A percentile compares a stretch with the other conserved stretches of the same genome.
phyloP scores from a whole-genome alignment of 2,888 invertebrate genomes.

The Pasiphila rectangulata region DNA sequence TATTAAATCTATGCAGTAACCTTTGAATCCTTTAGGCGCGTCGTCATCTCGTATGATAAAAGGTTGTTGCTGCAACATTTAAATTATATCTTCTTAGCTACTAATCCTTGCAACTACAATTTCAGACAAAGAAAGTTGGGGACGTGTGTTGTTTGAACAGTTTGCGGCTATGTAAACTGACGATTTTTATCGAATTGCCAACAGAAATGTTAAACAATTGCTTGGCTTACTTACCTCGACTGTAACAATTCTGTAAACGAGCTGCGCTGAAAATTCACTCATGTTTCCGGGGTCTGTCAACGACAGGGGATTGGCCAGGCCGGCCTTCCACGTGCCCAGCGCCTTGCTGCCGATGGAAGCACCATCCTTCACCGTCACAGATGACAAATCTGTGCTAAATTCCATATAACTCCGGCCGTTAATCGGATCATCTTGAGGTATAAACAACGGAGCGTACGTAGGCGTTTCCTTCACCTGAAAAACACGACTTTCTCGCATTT shows the following conservation, averaged over 20 bases:
- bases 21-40: slow-evolving; percentile 85
- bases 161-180: slow-evolving; percentile 55
- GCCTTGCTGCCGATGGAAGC: slow-evolving; percentile 85
- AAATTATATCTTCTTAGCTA: neutral
- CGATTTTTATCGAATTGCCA: slow-evolving; percentile 55
- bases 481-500: slow-evolving; percentile 10
- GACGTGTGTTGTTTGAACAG: slow-evolving; percentile 58
- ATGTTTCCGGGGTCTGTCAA: slow-evolving; percentile 84
- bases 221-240: slow-evolving; percentile 85
- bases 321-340: slow-evolving; percentile 89
- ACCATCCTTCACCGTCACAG: slow-evolving; percentile 86
- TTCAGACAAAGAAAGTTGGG: slow-evolving; percentile 40
- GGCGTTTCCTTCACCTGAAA: slow-evolving; percentile 82
- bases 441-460: slow-evolving; percentile 85
- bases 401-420: slow-evolving; percentile 89
- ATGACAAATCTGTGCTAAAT: slow-evolving; percentile 86
- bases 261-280: slow-evolving; percentile 88
- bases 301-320: slow-evolving; percentile 84
- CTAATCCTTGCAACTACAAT: slow-evolving; percentile 24
- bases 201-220: slow-evolving; percentile 54
- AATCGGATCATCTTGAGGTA: slow-evolving; percentile 81
- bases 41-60: slow-evolving; percentile 87
- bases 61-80: slow-evolving; percentile 85
- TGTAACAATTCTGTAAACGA: slow-evolving; percentile 92
- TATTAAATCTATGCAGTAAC: slow-evolving; percentile 97